Percentiles rank a stretch among this genome's conserved stretches.
phyloP scores from a whole-genome alignment of 2,113 vertebrate genomes.

The Glaucomys volans region DNA sequence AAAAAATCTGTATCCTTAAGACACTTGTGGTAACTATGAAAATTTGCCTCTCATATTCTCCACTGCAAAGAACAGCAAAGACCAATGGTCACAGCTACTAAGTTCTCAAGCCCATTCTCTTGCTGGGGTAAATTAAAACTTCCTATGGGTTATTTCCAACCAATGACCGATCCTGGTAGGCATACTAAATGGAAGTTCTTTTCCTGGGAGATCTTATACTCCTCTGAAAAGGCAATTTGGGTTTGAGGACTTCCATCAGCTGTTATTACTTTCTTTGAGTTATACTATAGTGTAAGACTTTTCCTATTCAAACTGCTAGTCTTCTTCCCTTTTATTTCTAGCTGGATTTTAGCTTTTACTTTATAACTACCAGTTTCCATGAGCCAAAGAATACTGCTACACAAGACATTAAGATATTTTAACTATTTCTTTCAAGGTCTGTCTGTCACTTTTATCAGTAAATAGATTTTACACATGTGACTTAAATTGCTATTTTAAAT shows the following conservation, averaged over 20 bases:
- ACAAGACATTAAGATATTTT: neutral
- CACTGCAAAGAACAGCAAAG: neutral
- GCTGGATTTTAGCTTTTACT: neutral
- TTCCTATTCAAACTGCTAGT: neutral
- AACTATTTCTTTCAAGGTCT: constrained; percentile 29
- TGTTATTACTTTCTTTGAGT: neutral
- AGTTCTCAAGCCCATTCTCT: neutral
- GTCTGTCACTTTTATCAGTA: neutral
- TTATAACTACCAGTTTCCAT: constrained; percentile 3
- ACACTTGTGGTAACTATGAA: neutral
- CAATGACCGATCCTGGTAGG: neutral
- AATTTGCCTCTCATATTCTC: neutral
- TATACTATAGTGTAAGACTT: neutral
- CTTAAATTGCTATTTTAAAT: constrained; percentile 22
- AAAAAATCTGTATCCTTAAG: neutral
- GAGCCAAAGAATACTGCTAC: neutral
- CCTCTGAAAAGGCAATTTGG: neutral
- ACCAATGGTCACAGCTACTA: neutral
- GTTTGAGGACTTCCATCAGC: neutral
- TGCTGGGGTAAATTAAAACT: neutral
- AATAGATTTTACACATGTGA: constrained; percentile 27
- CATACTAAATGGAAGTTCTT: neutral
- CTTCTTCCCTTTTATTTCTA: neutral
- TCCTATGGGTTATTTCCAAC: neutral
- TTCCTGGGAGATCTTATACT: neutral